Evolutionary conservation across 2,888 invertebrate genomes (phyloP).

Genomic region (Cordylochernes scorpioides): DNA sequence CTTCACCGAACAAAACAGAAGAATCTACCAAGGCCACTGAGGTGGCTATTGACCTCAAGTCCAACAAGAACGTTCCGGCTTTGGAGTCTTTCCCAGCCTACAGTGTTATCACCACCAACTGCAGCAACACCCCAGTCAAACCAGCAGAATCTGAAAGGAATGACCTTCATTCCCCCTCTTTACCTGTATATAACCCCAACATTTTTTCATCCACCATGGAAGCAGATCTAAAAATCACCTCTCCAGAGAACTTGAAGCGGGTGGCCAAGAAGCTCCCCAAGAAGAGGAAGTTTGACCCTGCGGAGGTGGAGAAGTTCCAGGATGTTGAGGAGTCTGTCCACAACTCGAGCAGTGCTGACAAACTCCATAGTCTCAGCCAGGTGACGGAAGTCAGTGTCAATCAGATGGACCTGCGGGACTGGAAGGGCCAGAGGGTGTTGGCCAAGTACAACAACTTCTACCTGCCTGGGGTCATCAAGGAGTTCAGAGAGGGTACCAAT

Average conservation of each 20-base stretch:
- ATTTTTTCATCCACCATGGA: too few relatives aligned
- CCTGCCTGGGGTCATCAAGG: slow-evolving; percentile 59
- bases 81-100: too few relatives aligned
- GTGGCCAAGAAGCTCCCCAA: slow-evolving; percentile 50
- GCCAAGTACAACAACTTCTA: slow-evolving; percentile 56
- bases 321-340: slow-evolving; percentile 5
- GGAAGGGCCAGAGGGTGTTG: slow-evolving; percentile 71
- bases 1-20: too few relatives aligned
- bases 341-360: slow-evolving; percentile 4
- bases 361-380: slow-evolving; percentile 8
- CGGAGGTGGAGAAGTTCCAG: slow-evolving; percentile 41
- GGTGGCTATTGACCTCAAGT: too few relatives aligned
- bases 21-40: too few relatives aligned
- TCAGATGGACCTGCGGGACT: slow-evolving; percentile 57
- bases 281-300: slow-evolving; percentile 61
- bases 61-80: too few relatives aligned
- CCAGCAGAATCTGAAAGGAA: too few relatives aligned
- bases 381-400: slow-evolving; percentile 3
- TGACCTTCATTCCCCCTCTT: too few relatives aligned
- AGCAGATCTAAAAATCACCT: too few relatives aligned
- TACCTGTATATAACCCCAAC: too few relatives aligned
- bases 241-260: not conserved
- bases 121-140: too few relatives aligned
- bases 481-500: slow-evolving; percentile 14
- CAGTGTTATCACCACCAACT: too few relatives aligned